Evolutionary conservation across 1,140 invertebrate genomes (phyloP), one percentile per base, ranked within the genome.

Genomic region (Dufourea novaeangliae): DNA sequence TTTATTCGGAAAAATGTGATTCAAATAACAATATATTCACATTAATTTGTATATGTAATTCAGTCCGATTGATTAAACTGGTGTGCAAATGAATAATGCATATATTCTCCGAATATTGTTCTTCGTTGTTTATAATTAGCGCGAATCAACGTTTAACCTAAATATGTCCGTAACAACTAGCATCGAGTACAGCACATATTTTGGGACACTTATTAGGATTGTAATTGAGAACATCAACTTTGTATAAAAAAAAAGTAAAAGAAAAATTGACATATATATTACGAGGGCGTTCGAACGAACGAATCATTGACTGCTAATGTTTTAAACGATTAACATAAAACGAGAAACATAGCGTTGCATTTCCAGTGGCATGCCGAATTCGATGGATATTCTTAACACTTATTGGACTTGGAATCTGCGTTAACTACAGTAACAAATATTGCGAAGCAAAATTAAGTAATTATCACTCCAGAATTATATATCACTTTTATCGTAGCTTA

Each of bases 401-500:
- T 85, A 83, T 86, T 86, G 83, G 73, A 88, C 76, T 79, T 87
- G 80, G 77, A 88, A 85, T 87, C 80, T 86, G 67, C 82, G 79
- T 82, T 85, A 80, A 87, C 80, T 87, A 75, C 78, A 85, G 83
- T 46, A 78, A 85, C 68, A 66, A 85, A 83, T 77, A 84, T 81
- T 79, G 76, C 67, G 67, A 85, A 86, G 79, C 75, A 86, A 86
- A 78, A 86, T 64, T 83, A 89, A 79, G 67, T 88, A 86, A 89
- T 68, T 69, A 87, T 87, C 77, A 89, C 88, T 91, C 88, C 86
- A 89, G 84, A 90, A 84, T 79, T 87, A 85, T 90, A 86, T 91
- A 91, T 90, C 85, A 89, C 83, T 88, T 85, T 84, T 88, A 89
- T 84, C 80, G 72, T 87, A 89, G 88, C 83, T 87, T 84, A 85